Base-by-base conservation (phyloP, 2,797 vertebrate species). In the Molossus alvarezi region DNA sequence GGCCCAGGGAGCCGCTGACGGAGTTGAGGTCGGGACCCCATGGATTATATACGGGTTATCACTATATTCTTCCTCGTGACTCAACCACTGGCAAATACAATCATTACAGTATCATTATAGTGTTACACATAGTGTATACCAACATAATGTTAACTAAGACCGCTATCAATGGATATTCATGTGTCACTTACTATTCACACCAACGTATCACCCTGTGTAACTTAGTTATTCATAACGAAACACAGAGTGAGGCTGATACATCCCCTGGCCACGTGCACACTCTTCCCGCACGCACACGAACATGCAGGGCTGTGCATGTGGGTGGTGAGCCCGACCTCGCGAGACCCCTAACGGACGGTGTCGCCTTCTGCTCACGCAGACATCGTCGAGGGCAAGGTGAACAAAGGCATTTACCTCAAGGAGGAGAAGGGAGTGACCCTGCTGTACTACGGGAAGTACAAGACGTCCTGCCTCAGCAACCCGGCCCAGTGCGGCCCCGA, bases 331-430 rank as follows among this genome's bases (percentile, higher is more conserved):
- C 87, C 60, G 45, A 5, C 6, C 18, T n/a, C 17, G 0, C 18
- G 6, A 1, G 6, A 15, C 10, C 6, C 0, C 37, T 97, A 7
- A 97, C 27, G 0, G 18, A 10, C 0, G 53, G 0, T 2, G 7
- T 76, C 90, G 94, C 92, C 41, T 76, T 95, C 96, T 90, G 92
- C 67, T 97, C 85, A 53, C 97, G 65, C 94, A 99, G 99, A 99
- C 90, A 99, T 99, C 94, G 98, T 99, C 86, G 99, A 99, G 97
- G 99, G 99, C 60, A 99, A 99, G 98, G 99, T 99, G 88, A 99
- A 99, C 98, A 99, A 99, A 93, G 99, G 99, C 27, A 99, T 99
- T 95, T 99, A 99, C 4, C 98, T 99, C 75, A 98, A 98, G 41
- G 99, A 99, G 80, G 98, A 99, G 90, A 99, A 98, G 0, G 99